Evolutionary conservation across 1,140 invertebrate genomes (phyloP).

Genomic region (Drosophila rhopaloa): DNA sequence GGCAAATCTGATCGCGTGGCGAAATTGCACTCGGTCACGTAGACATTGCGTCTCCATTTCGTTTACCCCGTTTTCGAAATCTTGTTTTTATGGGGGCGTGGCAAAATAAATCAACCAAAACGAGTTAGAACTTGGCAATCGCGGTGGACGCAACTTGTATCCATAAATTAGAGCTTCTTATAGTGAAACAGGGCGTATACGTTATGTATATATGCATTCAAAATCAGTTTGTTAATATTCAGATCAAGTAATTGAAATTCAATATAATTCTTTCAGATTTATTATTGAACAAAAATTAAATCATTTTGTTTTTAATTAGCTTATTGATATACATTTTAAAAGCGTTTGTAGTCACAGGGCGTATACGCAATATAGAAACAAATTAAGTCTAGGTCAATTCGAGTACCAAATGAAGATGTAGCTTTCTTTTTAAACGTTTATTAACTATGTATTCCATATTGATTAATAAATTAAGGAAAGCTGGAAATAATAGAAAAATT

Average conservation of each 20-base stretch:
- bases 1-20: neutral
- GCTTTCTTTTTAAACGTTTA: too few relatives aligned
- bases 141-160: neutral
- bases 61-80: neutral
- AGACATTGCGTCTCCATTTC: slow-evolving; percentile 9
- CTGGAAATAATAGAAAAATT: too few relatives aligned
- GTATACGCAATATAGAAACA: neutral
- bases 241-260: too few relatives aligned
- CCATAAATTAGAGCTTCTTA: too few relatives aligned
- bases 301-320: too few relatives aligned
- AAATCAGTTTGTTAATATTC: neutral
- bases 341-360: neutral
- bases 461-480: too few relatives aligned
- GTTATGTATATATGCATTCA: neutral
- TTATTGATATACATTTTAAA: too few relatives aligned
- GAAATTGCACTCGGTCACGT: slow-evolving; percentile 21
- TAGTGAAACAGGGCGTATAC: neutral
- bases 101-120: neutral
- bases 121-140: neutral
- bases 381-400: too few relatives aligned
- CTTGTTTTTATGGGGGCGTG: slow-evolving; percentile 12
- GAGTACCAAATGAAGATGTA: too few relatives aligned
- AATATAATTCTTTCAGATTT: too few relatives aligned
- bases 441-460: too few relatives aligned
- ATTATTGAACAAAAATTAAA: too few relatives aligned